Conservation (phyloP, 2,113 vertebrate genomes). For the Casuarius casuarius region DNA sequence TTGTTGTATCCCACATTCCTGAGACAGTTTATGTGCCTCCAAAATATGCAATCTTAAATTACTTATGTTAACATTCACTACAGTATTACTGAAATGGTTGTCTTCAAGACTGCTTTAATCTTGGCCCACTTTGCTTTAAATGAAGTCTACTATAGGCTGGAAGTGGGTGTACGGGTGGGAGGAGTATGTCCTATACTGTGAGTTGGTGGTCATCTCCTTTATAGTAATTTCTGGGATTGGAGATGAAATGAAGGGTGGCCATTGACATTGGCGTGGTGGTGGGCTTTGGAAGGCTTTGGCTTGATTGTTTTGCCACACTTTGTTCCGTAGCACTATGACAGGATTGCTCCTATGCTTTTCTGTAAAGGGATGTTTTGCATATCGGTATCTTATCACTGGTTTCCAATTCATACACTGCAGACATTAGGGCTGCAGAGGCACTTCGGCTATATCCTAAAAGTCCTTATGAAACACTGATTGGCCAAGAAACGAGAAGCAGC, state of each 20-base stretch:
- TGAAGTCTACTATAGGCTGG: background rate
- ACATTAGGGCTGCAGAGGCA: conserved; percentile 20
- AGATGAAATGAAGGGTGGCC: background rate
- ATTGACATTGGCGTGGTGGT: background rate
- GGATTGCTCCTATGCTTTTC: background rate
- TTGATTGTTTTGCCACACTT: background rate
- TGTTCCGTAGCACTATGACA: rapidly evolving
- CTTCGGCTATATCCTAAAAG: conserved; percentile 15
- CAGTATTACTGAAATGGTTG: background rate
- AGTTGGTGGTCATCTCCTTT: background rate
- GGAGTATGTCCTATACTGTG: background rate
- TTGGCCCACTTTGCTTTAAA: background rate
- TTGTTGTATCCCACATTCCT: background rate
- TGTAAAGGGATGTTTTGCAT: rapidly evolving
- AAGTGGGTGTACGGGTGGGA: background rate
- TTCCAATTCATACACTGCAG: conserved; percentile 19
- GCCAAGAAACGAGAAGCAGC: conserved; percentile 60
- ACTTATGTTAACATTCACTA: background rate
- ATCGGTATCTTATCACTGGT: background rate
- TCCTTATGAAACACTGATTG: conserved; percentile 57
- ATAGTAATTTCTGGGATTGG: background rate
- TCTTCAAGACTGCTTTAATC: background rate
- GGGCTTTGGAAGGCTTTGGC: background rate
- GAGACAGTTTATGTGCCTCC: background rate
- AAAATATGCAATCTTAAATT: background rate